Base-by-base conservation (phyloP, 1,140 invertebrate genomes). In the Asbolus verrucosus region DNA sequence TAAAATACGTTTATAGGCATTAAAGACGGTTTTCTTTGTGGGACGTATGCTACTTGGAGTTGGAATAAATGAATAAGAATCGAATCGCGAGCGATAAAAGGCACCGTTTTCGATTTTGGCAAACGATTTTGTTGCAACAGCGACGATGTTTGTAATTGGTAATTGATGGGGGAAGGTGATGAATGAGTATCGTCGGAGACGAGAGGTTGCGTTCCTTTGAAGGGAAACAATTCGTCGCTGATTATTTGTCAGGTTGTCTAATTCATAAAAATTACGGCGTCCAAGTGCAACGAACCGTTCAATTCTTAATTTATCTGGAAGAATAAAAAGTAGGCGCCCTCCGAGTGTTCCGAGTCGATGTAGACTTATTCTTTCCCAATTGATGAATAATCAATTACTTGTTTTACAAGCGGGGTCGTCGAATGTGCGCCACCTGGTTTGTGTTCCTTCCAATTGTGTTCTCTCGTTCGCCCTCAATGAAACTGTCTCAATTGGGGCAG, bases 321-420 rank as follows among this genome's bases (percentile, higher is more conserved):
- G 69, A 75, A 67, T 59, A 38, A 70, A 69, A 46, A 65, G 24
- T 54, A 21, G 62, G 11, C 33, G 13, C 36, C 39, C 33, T 63
- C 59, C 33, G 19, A 63, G 9, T 63, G 33, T 39, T 41, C 31
- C 39, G 33, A 63, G n/a, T 63, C 61, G 67, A 67, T 74, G 70
- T 73, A 71, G 73, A 76, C 73, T 76, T 75, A 76, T 76, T 73
- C 73, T 71, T 74, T 77, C 67, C 65, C 77, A 74, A 79, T 79
- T 78, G 76, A 78, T 78, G 76, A 78, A 78, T 78, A 78, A 78
- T 78, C 76, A 78, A 78, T 78, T 78, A 78, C 76, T 70, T 78
- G 77, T 79, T 79, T 76, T 79, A 79, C 77, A 79, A 78, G 76
- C 70, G 73, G 62, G 68, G 70, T 67, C 72, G 69, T 71, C 72